Percentiles rank a stretch among this genome's conserved stretches.
Conservation (phyloP, 2,113 vertebrate species). For the Leucopsar rothschildi region DNA sequence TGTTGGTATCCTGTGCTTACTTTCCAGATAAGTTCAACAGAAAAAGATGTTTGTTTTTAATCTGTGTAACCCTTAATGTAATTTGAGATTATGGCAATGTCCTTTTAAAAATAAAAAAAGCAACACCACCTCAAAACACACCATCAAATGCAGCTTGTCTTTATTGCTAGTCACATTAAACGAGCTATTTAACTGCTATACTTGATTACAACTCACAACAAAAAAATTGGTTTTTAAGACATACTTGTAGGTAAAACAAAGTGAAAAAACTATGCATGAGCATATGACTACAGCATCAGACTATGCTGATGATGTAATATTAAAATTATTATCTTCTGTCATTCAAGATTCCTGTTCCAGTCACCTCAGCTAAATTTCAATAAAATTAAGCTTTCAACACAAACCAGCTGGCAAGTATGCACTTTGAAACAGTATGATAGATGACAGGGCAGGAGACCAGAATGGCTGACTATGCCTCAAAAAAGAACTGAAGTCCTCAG, state of each 20-base stretch:
- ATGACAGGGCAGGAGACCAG: neutral
- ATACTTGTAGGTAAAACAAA: neutral
- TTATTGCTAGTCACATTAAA: neutral
- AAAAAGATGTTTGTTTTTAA: neutral
- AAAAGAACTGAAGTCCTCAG: neutral
- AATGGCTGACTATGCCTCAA: neutral
- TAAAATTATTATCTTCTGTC: neutral
- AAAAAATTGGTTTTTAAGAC: neutral
- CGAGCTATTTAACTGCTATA: neutral
- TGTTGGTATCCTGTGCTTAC: neutral
- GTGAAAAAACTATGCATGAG: neutral
- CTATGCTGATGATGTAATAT: neutral
- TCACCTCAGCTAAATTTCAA: neutral
- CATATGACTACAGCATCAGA: neutral
- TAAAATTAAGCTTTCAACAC: neutral
- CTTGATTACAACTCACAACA: neutral
- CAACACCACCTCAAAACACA: neutral
- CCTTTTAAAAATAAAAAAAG: neutral
- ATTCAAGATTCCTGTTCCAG: neutral
- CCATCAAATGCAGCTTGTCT: neutral
- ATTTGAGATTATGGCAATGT: neutral
- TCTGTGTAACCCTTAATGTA: neutral
- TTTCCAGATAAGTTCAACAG: neutral
- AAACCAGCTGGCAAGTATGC: neutral
- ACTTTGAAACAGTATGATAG: neutral